Evolutionary conservation across 2,113 vertebrate genomes (phyloP).

Genomic region (Dolichotis patagonum): DNA sequence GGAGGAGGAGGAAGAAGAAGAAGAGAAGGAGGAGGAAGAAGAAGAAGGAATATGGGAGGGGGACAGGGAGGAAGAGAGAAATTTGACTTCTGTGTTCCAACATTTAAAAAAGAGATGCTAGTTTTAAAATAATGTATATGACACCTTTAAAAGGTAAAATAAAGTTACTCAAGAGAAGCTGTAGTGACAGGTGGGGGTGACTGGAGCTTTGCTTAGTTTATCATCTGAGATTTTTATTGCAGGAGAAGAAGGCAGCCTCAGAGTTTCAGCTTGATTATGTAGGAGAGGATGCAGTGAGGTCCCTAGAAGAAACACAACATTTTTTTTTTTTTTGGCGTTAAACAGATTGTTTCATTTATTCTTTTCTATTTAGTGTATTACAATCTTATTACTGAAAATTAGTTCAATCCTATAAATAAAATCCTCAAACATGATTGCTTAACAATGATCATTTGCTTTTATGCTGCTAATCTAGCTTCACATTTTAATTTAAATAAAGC

Average conservation of each 20-base stretch:
- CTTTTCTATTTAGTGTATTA: not conserved
- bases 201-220: not conserved
- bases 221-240: not conserved
- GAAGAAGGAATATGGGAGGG: not conserved
- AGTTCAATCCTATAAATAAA: not conserved
- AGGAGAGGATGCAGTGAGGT: not conserved
- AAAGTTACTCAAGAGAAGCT: not conserved
- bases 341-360: not conserved
- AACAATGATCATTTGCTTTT: not conserved
- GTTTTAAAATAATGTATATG: not conserved
- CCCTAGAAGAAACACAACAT: not conserved
- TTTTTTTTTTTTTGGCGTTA: not conserved
- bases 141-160: not conserved
- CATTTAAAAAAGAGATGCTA: not conserved
- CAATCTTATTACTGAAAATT: not conserved
- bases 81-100: not conserved
- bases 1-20: too few species aligned
- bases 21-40: too few species aligned
- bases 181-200: too few species aligned
- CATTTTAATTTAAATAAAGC: not conserved
- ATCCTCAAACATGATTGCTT: not conserved
- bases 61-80: not conserved
- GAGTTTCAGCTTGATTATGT: not conserved
- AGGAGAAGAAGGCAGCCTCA: not conserved
- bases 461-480: rapidly evolving